Base-by-base conservation (phyloP, 2,797 vertebrate genomes). In the Phataginus tetradactyla region DNA sequence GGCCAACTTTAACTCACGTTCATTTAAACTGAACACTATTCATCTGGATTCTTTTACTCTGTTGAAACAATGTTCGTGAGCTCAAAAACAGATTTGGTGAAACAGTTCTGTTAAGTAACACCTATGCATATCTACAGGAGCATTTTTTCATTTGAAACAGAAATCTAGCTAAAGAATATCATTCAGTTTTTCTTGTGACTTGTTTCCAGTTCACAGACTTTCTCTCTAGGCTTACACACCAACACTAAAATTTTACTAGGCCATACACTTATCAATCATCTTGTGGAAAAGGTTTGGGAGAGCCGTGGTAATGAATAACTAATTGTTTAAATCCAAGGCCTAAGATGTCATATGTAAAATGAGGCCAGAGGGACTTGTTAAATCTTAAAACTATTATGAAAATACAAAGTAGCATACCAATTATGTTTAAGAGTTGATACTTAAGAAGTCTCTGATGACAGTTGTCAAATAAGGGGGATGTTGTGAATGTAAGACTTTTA, bases 321-420 rank as follows among this genome's bases (percentile, higher is more conserved):
- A 49, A 34, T 59, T 64, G 34, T 61, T 96, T 61, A 87, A 93
- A 18, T 79, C 29, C 2, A 57, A 96, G 49, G 10, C 37, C 17
- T 75, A 63, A 25, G 75, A 77, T 80, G 27, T 64, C n/a, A 39
- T n/a, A 57, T 27, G 27, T 63, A 81, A 94, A 92, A 91, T 57
- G n/a, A 96, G 18, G 49, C 80, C 37, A 71, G 3, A 66, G n/a
- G 83, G 64, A 91, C 45, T 86, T 72, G 7, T 91, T 84, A 92
- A 95, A 86, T 68, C 23, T 45, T 91, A 64, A 72, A 90, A 23
- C 49, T 78, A 77, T 69, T n/a, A 81, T 21, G 37, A 92, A 96
- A 96, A 89, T 75, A 59, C 75, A 86, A 94, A 53, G 57, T 15
- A 90, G 20, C 23, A 75, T 5, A 63, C 34, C 32, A 91, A 78